phyloP scores from a whole-genome alignment of 1,140 invertebrate genomes.

The Lamellibrachia luymesi region DNA sequence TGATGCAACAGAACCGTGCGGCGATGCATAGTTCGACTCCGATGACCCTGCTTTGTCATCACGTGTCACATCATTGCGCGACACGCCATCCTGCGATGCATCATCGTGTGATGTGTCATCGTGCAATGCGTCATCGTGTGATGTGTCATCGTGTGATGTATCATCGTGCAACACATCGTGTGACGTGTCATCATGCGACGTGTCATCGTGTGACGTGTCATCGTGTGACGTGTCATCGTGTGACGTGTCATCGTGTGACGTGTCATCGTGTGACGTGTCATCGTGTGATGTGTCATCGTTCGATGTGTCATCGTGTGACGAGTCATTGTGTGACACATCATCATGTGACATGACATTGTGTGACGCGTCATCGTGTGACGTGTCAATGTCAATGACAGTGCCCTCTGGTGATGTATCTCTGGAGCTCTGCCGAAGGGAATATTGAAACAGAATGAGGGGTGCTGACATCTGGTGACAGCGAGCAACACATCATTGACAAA shows the following conservation, averaged over 20 bases:
- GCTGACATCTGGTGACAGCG: not conserved
- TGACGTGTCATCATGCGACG: not conserved
- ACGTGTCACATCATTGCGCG: not conserved
- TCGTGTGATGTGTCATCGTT: not conserved
- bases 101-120: no score
- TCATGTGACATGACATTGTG: not conserved
- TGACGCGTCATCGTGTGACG: not conserved
- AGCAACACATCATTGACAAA: not conserved
- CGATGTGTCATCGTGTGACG: not conserved
- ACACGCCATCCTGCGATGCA: no score
- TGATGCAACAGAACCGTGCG: not conserved
- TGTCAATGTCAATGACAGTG: not conserved
- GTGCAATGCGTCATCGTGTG: not conserved
- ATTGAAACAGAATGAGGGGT: not conserved
- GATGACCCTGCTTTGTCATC: not conserved
- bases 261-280: not conserved
- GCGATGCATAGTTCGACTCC: not conserved
- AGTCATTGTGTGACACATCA: not conserved
- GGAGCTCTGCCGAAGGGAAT: not conserved
- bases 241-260: not conserved
- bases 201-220: not conserved
- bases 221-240: not conserved
- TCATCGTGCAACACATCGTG: not conserved
- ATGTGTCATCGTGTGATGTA: not conserved
- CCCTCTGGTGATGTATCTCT: not conserved